Evolutionary conservation across 2,797 vertebrate genomes (phyloP).

Genomic region (Ispidina picta): DNA sequence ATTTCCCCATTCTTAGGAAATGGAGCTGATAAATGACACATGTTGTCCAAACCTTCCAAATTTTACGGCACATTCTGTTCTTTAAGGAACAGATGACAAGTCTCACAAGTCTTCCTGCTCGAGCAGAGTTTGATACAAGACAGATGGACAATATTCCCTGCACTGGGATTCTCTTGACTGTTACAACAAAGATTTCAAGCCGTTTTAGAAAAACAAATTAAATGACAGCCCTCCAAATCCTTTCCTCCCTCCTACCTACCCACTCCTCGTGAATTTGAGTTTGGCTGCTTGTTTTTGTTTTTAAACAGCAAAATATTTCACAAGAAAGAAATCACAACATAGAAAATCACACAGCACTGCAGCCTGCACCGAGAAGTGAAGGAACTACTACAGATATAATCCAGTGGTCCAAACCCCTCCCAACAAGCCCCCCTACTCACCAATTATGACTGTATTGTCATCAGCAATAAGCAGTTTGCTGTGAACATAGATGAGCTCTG

Average conservation of each 20-base stretch:
- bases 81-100: constrained; percentile 76
- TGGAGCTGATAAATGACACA: constrained; percentile 44
- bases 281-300: background rate
- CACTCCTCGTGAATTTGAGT: background rate
- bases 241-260: background rate
- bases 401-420: background rate
- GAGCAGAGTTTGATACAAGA: constrained; percentile 70
- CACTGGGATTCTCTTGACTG: constrained; percentile 14
- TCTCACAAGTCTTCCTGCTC: constrained; percentile 67
- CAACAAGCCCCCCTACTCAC: constrained; percentile 76
- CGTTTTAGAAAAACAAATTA: constrained; percentile 20
- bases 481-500: constrained; percentile 96
- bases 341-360: background rate
- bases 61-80: constrained; percentile 71
- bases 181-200: constrained; percentile 2
- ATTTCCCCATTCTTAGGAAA: constrained; percentile 40
- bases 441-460: constrained; percentile 95
- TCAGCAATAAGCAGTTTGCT: constrained; percentile 96
- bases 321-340: background rate
- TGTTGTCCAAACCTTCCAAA: constrained; percentile 69
- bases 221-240: constrained; percentile 1
- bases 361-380: background rate
- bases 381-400: background rate
- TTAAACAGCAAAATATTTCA: background rate
- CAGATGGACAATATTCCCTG: constrained; percentile 68